Evolutionary conservation across 2,888 invertebrate species (phyloP), one percentile per base, ranked within the genome.

Genomic region (Tenthredo distinguenda): DNA sequence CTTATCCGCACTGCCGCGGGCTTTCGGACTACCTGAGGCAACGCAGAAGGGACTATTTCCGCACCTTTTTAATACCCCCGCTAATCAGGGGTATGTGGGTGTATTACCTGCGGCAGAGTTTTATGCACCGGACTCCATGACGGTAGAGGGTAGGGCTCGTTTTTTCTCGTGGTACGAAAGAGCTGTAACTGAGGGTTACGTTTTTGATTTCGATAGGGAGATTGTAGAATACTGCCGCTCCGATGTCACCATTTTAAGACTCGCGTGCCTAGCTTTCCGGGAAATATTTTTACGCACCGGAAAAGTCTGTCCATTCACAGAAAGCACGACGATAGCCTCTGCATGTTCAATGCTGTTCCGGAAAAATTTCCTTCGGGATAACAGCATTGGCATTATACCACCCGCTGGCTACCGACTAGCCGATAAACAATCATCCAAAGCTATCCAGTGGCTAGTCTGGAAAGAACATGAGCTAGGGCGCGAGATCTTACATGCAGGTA

Each of bases 381-480:
- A 87, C 12, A 76, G 71, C 0, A 87, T 87, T 5, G 86, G 84
- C 3, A 86, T 87, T 76, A 62, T 86, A 18, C 91, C 91, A 0
- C 82, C 77, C 4, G 84, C 81, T 5, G 91, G 91, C 2, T 92
- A 91, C 85, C 74, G 92, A 10, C 72, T 62, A 18, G 71, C 74
- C 9, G 88, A 91, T 72, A 89, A 88, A 3, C 90, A 91, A 62
- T 91, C 90, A 5, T 58, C 26, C 58, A 86, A 85, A 55, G 88
- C 89, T 7, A 1, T 89, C 2, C 68, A 87, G 31, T 90, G 89
- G 89, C 40, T 90, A 68, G 34, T 34, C 34, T 34, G 34, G 4
- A 34, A 2, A 4, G 34, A 34, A 4, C 34, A 34, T 4, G 4
- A 58, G 12, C 74, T 84, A 40, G 81, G 86, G 21, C 72, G 86